Percentiles rank a stretch among this genome's conserved stretches.
Evolutionary conservation across 2,113 vertebrate species (phyloP).

Genomic region (Myanophis thanlyinensis): DNA sequence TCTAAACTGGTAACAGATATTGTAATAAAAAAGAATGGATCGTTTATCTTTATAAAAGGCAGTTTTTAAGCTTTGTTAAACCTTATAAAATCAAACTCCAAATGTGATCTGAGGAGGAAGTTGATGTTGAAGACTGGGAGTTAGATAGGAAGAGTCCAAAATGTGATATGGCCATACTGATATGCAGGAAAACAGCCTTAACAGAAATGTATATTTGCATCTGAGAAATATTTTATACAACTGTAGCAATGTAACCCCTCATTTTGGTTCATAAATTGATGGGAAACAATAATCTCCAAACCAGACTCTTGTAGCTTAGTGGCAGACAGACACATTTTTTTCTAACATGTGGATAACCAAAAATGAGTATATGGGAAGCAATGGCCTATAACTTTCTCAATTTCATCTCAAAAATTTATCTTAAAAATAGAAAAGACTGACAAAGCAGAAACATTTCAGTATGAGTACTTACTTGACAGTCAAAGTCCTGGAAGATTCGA

Average conservation of each 20-base stretch:
- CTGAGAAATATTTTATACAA: background rate
- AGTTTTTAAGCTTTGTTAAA: background rate
- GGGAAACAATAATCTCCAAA: background rate
- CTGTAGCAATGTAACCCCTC: background rate
- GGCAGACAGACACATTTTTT: background rate
- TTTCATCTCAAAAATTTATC: background rate
- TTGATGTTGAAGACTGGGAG: background rate
- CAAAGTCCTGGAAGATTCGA: slow-evolving; percentile 92
- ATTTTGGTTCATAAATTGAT: background rate
- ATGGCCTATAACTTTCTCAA: background rate
- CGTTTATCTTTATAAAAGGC: background rate
- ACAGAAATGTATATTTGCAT: background rate
- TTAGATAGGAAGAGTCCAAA: background rate
- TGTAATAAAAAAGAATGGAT: background rate
- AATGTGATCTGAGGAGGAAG: background rate
- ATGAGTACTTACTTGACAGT: slow-evolving; percentile 83
- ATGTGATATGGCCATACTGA: background rate
- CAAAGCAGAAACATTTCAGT: background rate
- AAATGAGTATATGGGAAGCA: background rate
- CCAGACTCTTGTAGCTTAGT: background rate
- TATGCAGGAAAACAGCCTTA: background rate
- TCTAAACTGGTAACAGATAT: background rate
- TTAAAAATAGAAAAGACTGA: background rate
- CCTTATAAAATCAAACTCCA: background rate
- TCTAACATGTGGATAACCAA: background rate